Percentiles rank a stretch among this genome's conserved stretches.
Evolutionary conservation across 2,888 invertebrate species (phyloP).

Genomic region (Chymomyza procnemis): DNA sequence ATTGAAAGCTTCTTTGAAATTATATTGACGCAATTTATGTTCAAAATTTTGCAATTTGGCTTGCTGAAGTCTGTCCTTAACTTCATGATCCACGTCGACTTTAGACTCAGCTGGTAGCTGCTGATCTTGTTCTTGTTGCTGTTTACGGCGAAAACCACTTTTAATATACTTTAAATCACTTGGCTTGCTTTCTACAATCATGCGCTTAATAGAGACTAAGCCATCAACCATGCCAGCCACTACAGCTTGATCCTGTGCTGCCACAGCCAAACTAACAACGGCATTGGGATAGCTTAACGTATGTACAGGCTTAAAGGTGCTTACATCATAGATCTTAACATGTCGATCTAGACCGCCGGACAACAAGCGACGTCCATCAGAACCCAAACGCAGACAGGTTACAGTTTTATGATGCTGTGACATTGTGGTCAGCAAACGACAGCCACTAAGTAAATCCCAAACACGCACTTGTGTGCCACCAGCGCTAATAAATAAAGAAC

Average conservation of each 20-base stretch:
- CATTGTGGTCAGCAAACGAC: constrained; percentile 86
- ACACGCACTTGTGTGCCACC: constrained; percentile 93
- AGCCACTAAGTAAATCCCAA: constrained; percentile 92
- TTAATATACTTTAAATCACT: constrained; percentile 54
- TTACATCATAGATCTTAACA: constrained; percentile 92
- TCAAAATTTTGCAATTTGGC: constrained; percentile 42
- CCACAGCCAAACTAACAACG: constrained; percentile 89
- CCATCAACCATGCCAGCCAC: constrained; percentile 96
- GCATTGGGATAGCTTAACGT: constrained; percentile 93
- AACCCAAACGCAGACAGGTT: constrained; percentile 89
- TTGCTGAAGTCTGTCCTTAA: constrained; percentile 80
- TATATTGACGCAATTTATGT: constrained; percentile 84
- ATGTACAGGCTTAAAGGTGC: constrained; percentile 90
- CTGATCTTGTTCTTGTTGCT: constrained; percentile 76
- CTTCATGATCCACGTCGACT: constrained; percentile 79
- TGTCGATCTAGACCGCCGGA: constrained; percentile 95
- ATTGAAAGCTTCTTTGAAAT: constrained; percentile 89
- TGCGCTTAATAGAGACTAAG: constrained; percentile 89
- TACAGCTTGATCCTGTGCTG: constrained; percentile 87
- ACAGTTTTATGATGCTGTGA: constrained; percentile 97
- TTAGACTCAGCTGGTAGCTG: not conserved
- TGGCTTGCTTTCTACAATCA: constrained; percentile 80
- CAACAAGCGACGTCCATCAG: constrained; percentile 88
- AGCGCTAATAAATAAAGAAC: constrained; percentile 92
- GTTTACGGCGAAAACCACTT: constrained; percentile 79